Conservation (phyloP, 2,888 invertebrate species). For the Dolomedes plantarius region DNA sequence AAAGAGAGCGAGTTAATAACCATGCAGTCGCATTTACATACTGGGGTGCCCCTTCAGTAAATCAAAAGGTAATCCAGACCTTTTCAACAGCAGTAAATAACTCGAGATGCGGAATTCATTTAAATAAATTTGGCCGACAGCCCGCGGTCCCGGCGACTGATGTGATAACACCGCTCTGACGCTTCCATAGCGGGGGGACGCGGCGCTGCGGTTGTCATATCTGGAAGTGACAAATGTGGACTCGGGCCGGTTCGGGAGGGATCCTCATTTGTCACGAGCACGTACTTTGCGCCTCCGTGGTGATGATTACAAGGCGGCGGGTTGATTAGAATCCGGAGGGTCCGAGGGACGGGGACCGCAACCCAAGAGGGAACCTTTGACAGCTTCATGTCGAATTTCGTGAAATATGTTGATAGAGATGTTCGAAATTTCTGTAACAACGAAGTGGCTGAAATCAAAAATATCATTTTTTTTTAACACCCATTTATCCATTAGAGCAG, state of each 20-base stretch:
- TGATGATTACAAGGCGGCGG: slow-evolving; percentile 27
- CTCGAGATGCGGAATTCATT: not conserved
- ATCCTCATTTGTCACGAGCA: slow-evolving; percentile 7
- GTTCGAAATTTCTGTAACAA: no score
- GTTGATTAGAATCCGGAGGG: slow-evolving; percentile 17
- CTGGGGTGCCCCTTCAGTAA: not conserved
- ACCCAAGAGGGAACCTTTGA: no score
- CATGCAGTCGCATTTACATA: not conserved
- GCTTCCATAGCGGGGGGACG: not conserved
- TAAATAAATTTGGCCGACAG: not conserved
- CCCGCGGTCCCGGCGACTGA: no score
- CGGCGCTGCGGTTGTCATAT: slow-evolving; percentile 34
- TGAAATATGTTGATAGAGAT: no score
- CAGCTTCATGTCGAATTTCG: no score
- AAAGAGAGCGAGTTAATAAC: not conserved
- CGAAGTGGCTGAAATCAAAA: no score
- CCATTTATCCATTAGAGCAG: no score
- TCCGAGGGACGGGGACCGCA: not conserved
- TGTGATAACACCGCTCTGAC: not conserved
- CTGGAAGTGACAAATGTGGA: slow-evolving; percentile 48
- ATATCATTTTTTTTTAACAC: no score
- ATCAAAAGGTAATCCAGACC: no score
- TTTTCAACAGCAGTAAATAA: not conserved
- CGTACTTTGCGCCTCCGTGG: slow-evolving; percentile 28
- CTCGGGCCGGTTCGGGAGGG: no score